Base-by-base conservation (phyloP, 1,140 invertebrate genomes). In the Plodia interpunctella region DNA sequence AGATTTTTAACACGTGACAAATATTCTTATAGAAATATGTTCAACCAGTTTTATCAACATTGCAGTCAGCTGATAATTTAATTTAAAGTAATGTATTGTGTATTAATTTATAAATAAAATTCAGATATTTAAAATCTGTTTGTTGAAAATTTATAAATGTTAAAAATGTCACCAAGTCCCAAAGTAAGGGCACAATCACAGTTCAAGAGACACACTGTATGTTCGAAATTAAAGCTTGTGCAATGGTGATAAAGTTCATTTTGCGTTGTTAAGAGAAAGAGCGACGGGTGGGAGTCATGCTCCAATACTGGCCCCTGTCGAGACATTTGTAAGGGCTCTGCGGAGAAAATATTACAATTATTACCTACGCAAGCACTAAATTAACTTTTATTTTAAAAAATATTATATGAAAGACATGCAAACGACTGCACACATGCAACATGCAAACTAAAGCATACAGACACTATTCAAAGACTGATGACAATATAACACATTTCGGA, bases 321-420 rank as follows among this genome's bases (percentile, higher is more conserved):
- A 79, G 54, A 59, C 67, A 78, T 65, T 79, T 75, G 72, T 68
- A 82, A n/a, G 72, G 64, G 21, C 70, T 78, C 83, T 86, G 83
- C 57, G 38, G 8, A 44, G 38, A 5, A 44, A 44, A 44, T 15
- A 6, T 15, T 44, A 17, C n/a, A 44, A n/a, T 5, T 44, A 15
- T 44, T 44, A 4, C 13, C 15, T 17, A 44, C 2, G 21, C 21
- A 25, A 25, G 21, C 21, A 25, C 6, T 3, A 3, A 25, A 25
- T 3, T 25, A 25, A n/a, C n/a, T n/a, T n/a, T n/a, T n/a, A n/a
- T n/a, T n/a, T n/a, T n/a, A n/a, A n/a, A n/a, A n/a, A n/a, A n/a
- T n/a, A n/a, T n/a, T n/a, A n/a, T n/a, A n/a, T n/a, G n/a, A n/a
- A n/a, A n/a, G n/a, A n/a, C n/a, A n/a, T n/a, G n/a, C n/a, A n/a